phyloP scores from a whole-genome alignment of 2,797 vertebrate genomes.

The Synanceia verrucosa region DNA sequence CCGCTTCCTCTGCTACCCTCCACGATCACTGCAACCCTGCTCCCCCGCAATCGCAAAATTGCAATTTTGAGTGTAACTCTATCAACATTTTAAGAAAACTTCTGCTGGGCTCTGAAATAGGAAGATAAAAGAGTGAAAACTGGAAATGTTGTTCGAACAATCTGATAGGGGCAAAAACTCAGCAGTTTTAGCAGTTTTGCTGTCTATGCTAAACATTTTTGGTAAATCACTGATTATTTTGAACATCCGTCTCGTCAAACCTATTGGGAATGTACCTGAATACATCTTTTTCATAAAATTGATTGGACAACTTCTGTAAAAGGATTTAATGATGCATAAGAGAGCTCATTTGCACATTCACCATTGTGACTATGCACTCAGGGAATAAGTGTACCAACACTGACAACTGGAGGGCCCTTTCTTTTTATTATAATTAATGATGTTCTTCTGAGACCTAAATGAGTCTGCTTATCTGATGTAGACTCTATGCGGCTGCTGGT shows the following conservation, averaged over 20 bases:
- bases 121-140: not conserved
- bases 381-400: conserved; percentile 34
- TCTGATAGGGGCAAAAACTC: not conserved
- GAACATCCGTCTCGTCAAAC: conserved; percentile 21
- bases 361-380: not conserved
- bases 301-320: conserved; percentile 28
- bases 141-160: not conserved
- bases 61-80: not conserved
- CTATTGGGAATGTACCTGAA: conserved; percentile 5
- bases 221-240: conserved; percentile 10
- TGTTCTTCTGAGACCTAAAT: conserved; percentile 53
- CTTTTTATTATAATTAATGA: conserved; percentile 57
- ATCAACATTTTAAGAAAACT: not conserved
- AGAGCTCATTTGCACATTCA: conserved; percentile 25
- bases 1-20: too few relatives aligned
- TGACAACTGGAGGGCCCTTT: conserved; percentile 35
- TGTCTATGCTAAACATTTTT: not conserved
- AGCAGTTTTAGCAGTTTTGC: not conserved
- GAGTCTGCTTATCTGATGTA: conserved; percentile 55
- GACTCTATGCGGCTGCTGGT: conserved; percentile 45
- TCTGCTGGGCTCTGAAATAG: not conserved
- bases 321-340: conserved; percentile 30
- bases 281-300: conserved; percentile 31
- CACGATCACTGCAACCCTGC: too few relatives aligned
- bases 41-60: too few relatives aligned